Evolutionary conservation across 2,113 vertebrate species (phyloP).

Genomic region (Eupsittula cactorum): DNA sequence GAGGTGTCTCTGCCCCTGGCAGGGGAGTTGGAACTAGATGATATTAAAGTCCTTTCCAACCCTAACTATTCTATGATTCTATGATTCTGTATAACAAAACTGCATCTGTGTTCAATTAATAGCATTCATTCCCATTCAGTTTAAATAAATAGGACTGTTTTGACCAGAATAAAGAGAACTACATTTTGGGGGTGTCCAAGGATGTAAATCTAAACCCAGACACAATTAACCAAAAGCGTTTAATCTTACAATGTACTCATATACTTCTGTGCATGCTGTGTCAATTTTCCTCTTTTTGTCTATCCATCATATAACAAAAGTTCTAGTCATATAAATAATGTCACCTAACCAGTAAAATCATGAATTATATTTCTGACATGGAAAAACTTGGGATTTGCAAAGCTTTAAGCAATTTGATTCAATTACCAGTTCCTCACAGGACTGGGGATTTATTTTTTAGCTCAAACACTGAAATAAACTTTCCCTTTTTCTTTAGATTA

Average conservation of each 20-base stretch:
- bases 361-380: background rate
- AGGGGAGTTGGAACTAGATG: too few relatives aligned
- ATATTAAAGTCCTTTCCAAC: too few relatives aligned
- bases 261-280: fast-evolving
- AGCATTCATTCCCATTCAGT: background rate
- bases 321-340: background rate
- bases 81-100: background rate
- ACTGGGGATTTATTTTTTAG: background rate
- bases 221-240: background rate
- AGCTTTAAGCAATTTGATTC: background rate
- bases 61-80: too few relatives aligned
- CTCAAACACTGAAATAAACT: background rate
- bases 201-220: background rate
- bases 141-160: background rate
- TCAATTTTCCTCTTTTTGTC: background rate
- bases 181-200: background rate
- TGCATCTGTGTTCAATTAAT: background rate
- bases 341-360: background rate
- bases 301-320: background rate
- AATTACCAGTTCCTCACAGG: background rate
- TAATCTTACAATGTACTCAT: background rate
- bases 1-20: too few relatives aligned
- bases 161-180: background rate
- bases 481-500: background rate
- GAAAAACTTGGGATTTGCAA: background rate